Base-by-base conservation (phyloP, 64 coral and sea anemone species). In the Dendrophyllia cribrosa region DNA sequence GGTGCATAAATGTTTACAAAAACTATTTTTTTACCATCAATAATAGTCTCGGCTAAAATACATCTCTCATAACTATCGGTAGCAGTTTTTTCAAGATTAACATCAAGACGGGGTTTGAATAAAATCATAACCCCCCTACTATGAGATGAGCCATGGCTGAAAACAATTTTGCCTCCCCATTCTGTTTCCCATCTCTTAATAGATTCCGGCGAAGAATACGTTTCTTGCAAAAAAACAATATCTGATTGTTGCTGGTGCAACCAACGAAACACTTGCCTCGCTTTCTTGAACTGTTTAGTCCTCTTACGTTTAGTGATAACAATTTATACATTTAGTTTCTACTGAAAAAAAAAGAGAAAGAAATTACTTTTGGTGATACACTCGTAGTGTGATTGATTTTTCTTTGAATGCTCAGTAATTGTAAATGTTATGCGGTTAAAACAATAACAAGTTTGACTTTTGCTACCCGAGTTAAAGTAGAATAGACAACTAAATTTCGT, bases 101-200 rank as follows among this genome's bases (percentile, higher is more conserved):
- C 75, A 46, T 79, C 22, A 79, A 79, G 48, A 25, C 45, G 50
- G 22, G 88, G 74, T 78, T 89, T 89, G 59, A 79, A 76, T 65
- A 89, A 60, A 69, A 89, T 89, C 88, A 79, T 89, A 19, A 79
- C 88, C 43, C 88, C 88, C 67, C 75, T 79, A 51, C 73, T 78
- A 75, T 89, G 74, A 64, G 58, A 76, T 23, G 75, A 78, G 20
- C 88, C 88, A 50, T 89, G 88, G 51, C 75, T 89, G 88, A 64
- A 89, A 20, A 76, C 25, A 21, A 74, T 61, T 75, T 88, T 21
- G 19, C 70, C 70, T 61, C 87, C 79, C 87, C 86, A 88, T 75
- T 88, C 86, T 43, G 43, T 75, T 73, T 88, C 69, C 72, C 88
- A 89, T 65, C 59, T 65, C 48, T 76, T 77, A 20, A 75, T 59